Conservation (phyloP, 2,797 vertebrate genomes). For the Brachymystax lenok region DNA sequence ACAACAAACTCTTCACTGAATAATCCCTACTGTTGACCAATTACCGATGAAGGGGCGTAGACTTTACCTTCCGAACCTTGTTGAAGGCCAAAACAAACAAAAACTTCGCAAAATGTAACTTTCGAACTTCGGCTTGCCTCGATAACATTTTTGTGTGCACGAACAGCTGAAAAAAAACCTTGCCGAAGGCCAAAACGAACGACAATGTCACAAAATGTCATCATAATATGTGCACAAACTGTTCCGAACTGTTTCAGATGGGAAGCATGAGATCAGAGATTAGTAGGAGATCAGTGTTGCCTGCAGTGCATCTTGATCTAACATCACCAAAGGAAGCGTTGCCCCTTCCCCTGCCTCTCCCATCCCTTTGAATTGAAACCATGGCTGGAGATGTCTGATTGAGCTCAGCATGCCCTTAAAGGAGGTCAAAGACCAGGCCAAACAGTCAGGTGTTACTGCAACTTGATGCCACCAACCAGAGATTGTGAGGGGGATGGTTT, state of each 20-base stretch:
- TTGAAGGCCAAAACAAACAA: too few relatives aligned
- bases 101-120: too few relatives aligned
- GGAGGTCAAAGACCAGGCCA: constrained; percentile 74
- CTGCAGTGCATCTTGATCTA: constrained; percentile 60
- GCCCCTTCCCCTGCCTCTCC: constrained; percentile 33
- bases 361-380: constrained; percentile 65
- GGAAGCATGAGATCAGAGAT: neutral
- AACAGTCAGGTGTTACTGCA: constrained; percentile 78
- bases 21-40: too few relatives aligned
- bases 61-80: too few relatives aligned
- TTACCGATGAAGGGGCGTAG: too few relatives aligned
- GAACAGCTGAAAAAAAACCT: neutral
- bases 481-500: constrained; percentile 2
- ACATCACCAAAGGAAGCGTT: constrained; percentile 48
- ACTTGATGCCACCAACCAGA: constrained; percentile 64
- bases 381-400: constrained; percentile 67
- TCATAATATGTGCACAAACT: too few relatives aligned
- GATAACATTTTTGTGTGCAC: constrained; percentile 24
- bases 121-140: too few relatives aligned
- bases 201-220: too few relatives aligned
- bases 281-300: constrained; percentile 33
- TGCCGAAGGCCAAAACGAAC: too few relatives aligned
- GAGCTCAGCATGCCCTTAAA: constrained; percentile 71
- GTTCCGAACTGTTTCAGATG: too few relatives aligned
- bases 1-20: too few relatives aligned